Evolutionary conservation across 2,113 vertebrate genomes (phyloP), one percentile per base, ranked within the genome.

Genomic region (Brachyhypopomus occidentalis): DNA sequence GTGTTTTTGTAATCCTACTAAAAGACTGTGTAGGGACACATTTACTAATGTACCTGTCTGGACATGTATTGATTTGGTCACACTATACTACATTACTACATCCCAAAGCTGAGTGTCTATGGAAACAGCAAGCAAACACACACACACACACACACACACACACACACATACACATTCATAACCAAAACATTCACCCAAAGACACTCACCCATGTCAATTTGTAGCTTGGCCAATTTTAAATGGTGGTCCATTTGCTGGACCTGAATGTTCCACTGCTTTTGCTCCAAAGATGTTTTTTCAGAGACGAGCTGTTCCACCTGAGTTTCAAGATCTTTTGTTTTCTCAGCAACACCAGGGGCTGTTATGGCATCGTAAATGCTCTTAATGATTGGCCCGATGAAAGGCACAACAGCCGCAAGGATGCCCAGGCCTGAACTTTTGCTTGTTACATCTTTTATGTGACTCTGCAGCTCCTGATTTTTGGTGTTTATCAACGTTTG

Each of bases 391-490:
- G 0, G 4, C 0, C 79, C 79, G 3, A 67, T 1, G 17, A 83
- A 62, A 2, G 82, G 82, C 17, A 78, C 22, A 9, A 83, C 7
- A 3, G 71, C 71, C 17, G 76, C 34, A 1, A 41, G 12, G 36
- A 83, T 69, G 76, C 70, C 6, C 8, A 83, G 48, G n/a, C 38
- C 34, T 36, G 0, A 11, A 11, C 48, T 79, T n/a, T 2, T 48
- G n/a, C 22, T 1, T 22, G 69, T n/a, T 11, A 60, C 64, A 58
- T 48, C 14, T 25, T 19, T 56, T 16, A 56, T 22, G 5, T 6
- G 23, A 0, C 25, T 23, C 19, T 75, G 45, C 12, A 81, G 45
- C 63, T 75, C 63, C 3, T 59, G 25, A 27, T 3, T 55, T 74
- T 75, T 70, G 2, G 2, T 0, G 0, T 23, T 52, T 22, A 75